These are phyloP conservation scores for Troglohyphantes excavatus DNA, from an alignment of 2,888 invertebrate species.

Conservation along the genomic window DNA sequence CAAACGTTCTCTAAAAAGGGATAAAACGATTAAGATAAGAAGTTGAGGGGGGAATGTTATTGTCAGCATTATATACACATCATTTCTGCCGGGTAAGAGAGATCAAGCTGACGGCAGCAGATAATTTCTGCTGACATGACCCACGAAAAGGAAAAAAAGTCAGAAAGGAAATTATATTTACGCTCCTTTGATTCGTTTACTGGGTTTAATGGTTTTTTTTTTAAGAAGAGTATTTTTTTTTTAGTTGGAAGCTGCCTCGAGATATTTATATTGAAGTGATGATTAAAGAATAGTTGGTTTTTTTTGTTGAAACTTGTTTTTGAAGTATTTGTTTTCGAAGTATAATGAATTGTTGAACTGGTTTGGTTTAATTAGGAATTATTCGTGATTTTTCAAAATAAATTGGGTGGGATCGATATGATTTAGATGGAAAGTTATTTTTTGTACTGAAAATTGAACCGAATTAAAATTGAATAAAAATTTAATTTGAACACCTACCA, in stretches of 20 bases:
- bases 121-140: conserved; percentile 58
- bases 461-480: no score
- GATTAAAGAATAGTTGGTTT: background rate
- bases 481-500: no score
- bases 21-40: conserved; percentile 50
- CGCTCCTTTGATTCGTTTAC: conserved; percentile 38
- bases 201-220: conserved; percentile 18
- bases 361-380: no score
- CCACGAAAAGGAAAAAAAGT: background rate
- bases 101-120: conserved; percentile 48
- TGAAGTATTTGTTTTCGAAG: no score
- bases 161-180: conserved; percentile 39
- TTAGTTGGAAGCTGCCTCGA: background rate
- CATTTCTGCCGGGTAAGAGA: conserved; percentile 15
- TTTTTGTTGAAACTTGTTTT: no score
- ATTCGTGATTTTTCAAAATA: no score
- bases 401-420: no score
- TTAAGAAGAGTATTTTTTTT: background rate
- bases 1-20: no score
- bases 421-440: no score
- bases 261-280: background rate
- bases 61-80: conserved; percentile 63
- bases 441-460: no score
- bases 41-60: conserved; percentile 35
- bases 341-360: no score